Base-by-base conservation (phyloP, 1,140 invertebrate genomes). In the Meloidogyne exigua region DNA sequence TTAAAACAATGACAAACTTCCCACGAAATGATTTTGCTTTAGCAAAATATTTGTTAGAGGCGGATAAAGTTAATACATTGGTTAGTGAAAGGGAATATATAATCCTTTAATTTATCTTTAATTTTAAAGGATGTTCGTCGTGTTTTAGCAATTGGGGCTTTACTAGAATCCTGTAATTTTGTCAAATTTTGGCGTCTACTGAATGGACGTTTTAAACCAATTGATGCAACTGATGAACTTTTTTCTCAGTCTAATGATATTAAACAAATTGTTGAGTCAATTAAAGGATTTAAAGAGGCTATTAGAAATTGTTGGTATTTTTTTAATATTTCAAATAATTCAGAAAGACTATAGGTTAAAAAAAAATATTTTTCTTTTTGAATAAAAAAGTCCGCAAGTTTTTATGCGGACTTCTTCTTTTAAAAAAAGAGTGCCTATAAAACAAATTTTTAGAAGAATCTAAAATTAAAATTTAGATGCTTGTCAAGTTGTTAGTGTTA, bases 401-500 rank as follows among this genome's bases (percentile, higher is more conserved):
- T n/a, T n/a, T n/a, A n/a, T n/a, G n/a, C n/a, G n/a, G n/a, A n/a
- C n/a, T n/a, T n/a, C n/a, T n/a, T n/a, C n/a, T n/a, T n/a, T n/a
- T n/a, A n/a, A n/a, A n/a, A n/a, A n/a, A n/a, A n/a, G n/a, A n/a
- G n/a, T n/a, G n/a, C n/a, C n/a, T n/a, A n/a, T n/a, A n/a, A n/a
- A n/a, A n/a, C n/a, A n/a, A n/a, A n/a, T n/a, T n/a, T n/a, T n/a
- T n/a, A n/a, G n/a, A n/a, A n/a, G n/a, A n/a, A n/a, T n/a, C n/a
- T n/a, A n/a, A n/a, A n/a, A n/a, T n/a, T n/a, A 23, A 15, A 26
- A 65, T 88, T 74, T 80, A 90, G 90, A 96, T 90, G 93, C 98
- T 15, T 98, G 95, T 80, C 95, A 98, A 89, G 95, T 98, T 42
- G 92, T 98, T 26, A 93, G 93, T 78, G 96, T 95, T 63, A 98